These are phyloP conservation scores for Gymnoscopelus microlampas DNA, from an alignment of 2,797 vertebrate species.

Conservation along the genomic window DNA sequence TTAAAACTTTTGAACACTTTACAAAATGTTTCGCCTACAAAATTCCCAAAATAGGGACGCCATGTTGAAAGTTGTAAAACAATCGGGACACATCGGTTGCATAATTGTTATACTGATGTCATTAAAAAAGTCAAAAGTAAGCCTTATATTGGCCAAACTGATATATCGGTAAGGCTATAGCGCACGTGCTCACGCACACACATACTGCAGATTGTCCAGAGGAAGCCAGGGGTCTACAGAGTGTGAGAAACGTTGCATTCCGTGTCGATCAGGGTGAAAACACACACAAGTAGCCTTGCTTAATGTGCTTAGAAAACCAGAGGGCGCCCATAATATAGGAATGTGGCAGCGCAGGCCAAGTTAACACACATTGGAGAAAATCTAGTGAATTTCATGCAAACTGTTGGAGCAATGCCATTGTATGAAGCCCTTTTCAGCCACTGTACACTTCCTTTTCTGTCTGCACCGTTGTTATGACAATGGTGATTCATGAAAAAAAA, in stretches of 20 bases:
- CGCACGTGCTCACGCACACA: too few relatives aligned
- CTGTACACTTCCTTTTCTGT: constrained; percentile 66
- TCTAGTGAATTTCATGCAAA: constrained; percentile 19
- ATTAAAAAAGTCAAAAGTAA: too few relatives aligned
- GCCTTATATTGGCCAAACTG: too few relatives aligned
- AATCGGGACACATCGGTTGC: too few relatives aligned
- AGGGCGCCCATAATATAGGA: constrained; percentile 2
- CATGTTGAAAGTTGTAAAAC: too few relatives aligned
- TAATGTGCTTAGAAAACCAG: constrained; percentile 39
- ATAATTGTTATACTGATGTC: too few relatives aligned
- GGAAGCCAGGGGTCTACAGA: constrained; percentile 37
- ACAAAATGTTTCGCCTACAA: too few relatives aligned
- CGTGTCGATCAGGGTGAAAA: constrained; percentile 54
- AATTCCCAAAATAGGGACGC: too few relatives aligned
- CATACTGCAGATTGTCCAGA: constrained; percentile 23
- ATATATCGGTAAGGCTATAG: too few relatives aligned
- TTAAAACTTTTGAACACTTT: too few relatives aligned
- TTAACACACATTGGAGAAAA: neutral
- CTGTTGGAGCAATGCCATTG: constrained; percentile 27
- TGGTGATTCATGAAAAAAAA: constrained; percentile 63
- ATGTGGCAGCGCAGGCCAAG: constrained; percentile 19
- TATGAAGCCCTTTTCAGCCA: constrained; percentile 21
- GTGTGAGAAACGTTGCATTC: constrained; percentile 57
- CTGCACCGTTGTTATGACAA: constrained; percentile 74
- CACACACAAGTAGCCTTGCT: constrained; percentile 36